phyloP scores from a whole-genome alignment of 2,888 invertebrate species.

The Drosophila niveifrons region DNA sequence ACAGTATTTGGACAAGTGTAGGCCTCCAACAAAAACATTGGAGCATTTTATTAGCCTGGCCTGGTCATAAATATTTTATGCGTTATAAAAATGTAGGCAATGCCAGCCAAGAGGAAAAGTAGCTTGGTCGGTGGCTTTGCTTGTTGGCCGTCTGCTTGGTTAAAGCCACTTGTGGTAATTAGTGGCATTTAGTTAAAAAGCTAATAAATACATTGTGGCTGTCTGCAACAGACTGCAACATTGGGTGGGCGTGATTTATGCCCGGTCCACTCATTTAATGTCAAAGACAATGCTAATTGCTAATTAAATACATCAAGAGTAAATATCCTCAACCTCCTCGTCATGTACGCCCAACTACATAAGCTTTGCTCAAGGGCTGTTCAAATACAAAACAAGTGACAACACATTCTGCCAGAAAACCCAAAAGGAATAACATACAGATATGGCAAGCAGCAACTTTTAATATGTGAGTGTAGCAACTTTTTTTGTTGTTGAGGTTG shows the following conservation, averaged over 20 bases:
- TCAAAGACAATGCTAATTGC: slow-evolving; percentile 55
- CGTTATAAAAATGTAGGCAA: slow-evolving; percentile 64
- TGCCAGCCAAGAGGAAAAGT: slow-evolving; percentile 8
- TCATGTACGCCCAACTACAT: neutral
- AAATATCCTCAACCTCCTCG: slow-evolving; percentile 3
- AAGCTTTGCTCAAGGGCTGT: neutral
- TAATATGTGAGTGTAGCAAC: slow-evolving; percentile 12
- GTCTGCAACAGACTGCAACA: slow-evolving; percentile 14
- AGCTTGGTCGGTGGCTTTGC: neutral
- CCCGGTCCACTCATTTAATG: slow-evolving; percentile 28
- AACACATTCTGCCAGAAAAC: slow-evolving; percentile 1
- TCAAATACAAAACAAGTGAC: slow-evolving; percentile 7
- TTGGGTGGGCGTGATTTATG: slow-evolving; percentile 62
- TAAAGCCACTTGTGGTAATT: slow-evolving; percentile 71
- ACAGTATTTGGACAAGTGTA: slow-evolving; percentile 52
- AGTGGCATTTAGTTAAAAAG: slow-evolving; percentile 73
- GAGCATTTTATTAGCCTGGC: slow-evolving; percentile 63
- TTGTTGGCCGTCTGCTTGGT: slow-evolving; percentile 32
- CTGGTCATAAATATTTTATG: slow-evolving; percentile 76
- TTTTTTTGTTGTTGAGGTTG: slow-evolving; percentile 6
- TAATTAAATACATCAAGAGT: slow-evolving; percentile 43
- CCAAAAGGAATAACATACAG: neutral
- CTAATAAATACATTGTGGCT: slow-evolving; percentile 65
- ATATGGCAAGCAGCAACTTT: slow-evolving; percentile 11
- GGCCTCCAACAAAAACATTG: slow-evolving; percentile 23